Base-by-base conservation (phyloP, 2,113 vertebrate genomes). In the Platysteira castanea region DNA sequence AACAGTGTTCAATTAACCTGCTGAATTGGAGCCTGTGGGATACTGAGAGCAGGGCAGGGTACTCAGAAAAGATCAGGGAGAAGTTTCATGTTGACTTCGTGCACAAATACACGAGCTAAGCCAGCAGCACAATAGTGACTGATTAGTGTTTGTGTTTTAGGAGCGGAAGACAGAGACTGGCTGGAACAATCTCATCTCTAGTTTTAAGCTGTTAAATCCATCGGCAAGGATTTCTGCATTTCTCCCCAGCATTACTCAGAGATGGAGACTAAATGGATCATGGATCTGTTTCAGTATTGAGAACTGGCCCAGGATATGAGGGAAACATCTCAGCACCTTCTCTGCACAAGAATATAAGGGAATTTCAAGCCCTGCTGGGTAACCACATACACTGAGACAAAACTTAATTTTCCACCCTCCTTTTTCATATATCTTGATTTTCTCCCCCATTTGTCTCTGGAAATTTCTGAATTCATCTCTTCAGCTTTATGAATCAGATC, bases 361-460 rank as follows among this genome's bases (percentile, higher is more conserved):
- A 93, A 93, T 97, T 95, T 96, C 96, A 95, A 91, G 93, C 95
- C 94, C 70, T 90, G 75, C 50, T 95, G 96, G 93, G 87, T 94
- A 95, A 96, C 87, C 90, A 89, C 65, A 92, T 75, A 96, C 93
- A 94, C 79, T 78, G 80, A 95, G 60, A 78, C 89, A 89, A 94
- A 96, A 89, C 90, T 88, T 95, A 92, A 96, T 94, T 95, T 95
- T 57, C 90, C 83, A 90, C 39, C 73, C 68, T 77, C 64, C 52
- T 96, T 94, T 97, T 96, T 93, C 94, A 96, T 96, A 84, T 56
- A 81, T 93, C 94, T 93, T 95, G 80, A 93, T 95, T 96, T 94
- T 96, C 93, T 96, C 71, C 64, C 79, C 83, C 79, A 93, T 96
- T 95, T 96, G 85, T 95, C 80, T 89, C 93, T 92, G 86, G 83